phyloP scores from a whole-genome alignment of 2,888 invertebrate species.

The Platycheirus albimanus region DNA sequence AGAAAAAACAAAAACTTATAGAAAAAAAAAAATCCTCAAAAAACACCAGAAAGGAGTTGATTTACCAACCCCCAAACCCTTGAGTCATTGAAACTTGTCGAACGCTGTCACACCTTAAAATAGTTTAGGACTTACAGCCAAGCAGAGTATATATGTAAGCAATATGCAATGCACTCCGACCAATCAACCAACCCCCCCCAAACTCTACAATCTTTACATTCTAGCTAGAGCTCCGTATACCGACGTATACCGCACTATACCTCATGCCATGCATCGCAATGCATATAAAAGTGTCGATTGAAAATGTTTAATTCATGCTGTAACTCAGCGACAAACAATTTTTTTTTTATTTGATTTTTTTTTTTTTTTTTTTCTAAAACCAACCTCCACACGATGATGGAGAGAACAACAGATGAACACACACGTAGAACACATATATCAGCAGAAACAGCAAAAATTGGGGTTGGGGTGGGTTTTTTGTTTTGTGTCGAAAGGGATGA shows the following conservation, averaged over 20 bases:
- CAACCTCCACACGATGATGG: slow-evolving; percentile 33
- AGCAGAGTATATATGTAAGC: not conserved
- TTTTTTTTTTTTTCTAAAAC: slow-evolving; percentile 55
- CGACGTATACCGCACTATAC: no score
- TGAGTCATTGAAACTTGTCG: slow-evolving; percentile 64
- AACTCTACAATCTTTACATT: no score
- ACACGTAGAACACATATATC: slow-evolving; percentile 67
- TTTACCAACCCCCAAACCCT: slow-evolving; percentile 8
- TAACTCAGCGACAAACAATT: slow-evolving; percentile 72
- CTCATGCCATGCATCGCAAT: slow-evolving; percentile 31
- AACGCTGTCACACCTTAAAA: slow-evolving; percentile 63
- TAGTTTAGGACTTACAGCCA: slow-evolving; percentile 46
- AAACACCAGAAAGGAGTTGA: slow-evolving; percentile 54
- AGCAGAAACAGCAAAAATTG: slow-evolving; percentile 46
- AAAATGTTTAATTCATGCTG: slow-evolving; percentile 74
- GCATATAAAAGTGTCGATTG: slow-evolving; percentile 73
- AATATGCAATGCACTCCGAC: no score
- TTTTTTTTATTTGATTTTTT: slow-evolving; percentile 56
- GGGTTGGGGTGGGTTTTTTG: not conserved
- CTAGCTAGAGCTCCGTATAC: no score
- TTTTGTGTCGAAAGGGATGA: no score
- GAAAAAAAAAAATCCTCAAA: not conserved
- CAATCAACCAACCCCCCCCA: no score
- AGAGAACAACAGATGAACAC: slow-evolving; percentile 60
- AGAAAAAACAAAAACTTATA: slow-evolving; percentile 6